These are phyloP conservation scores for Lethrus apterus DNA, from an alignment of 1,140 invertebrate genomes.

Conservation along the genomic window DNA sequence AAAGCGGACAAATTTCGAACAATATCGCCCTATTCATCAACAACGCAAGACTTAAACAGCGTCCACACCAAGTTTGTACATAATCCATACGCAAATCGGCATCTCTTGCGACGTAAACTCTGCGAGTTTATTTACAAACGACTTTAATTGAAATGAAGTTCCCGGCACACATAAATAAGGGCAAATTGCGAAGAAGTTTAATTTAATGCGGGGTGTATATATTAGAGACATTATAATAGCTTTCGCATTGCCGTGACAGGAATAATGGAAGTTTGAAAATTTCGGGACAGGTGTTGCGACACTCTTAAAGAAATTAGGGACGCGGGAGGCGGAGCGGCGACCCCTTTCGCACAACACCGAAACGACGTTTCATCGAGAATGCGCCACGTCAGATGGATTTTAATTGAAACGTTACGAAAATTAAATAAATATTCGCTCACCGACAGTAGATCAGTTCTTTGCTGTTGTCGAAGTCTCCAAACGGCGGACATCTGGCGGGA, in stretches of 20 bases:
- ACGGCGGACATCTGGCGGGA: slow-evolving; percentile 32
- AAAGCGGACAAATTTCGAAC: no score
- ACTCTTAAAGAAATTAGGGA: slow-evolving; percentile 22
- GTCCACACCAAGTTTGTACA: no score
- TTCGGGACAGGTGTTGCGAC: slow-evolving; percentile 20
- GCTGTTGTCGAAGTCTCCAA: slow-evolving; percentile 35
- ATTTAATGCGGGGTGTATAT: slow-evolving; percentile 19
- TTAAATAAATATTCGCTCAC: slow-evolving; percentile 26
- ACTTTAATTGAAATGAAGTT: slow-evolving; percentile 12
- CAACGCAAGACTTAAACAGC: no score
- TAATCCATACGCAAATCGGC: no score
- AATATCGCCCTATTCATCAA: no score
- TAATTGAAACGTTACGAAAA: no score
- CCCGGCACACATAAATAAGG: slow-evolving; percentile 19
- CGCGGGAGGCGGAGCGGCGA: no score
- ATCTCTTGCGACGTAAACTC: no score
- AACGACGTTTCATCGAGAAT: no score
- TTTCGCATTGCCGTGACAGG: slow-evolving; percentile 17
- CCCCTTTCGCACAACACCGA: no score
- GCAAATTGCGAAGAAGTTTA: slow-evolving; percentile 22
- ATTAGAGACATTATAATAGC: slow-evolving; percentile 16
- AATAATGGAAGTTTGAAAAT: slow-evolving; percentile 22
- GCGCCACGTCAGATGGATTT: no score
- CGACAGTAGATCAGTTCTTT: slow-evolving; percentile 39
- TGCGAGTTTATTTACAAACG: no score